Evolutionary conservation across 2,888 invertebrate genomes (phyloP), one percentile per base, ranked within the genome.

Genomic region (Torymus auratus): DNA sequence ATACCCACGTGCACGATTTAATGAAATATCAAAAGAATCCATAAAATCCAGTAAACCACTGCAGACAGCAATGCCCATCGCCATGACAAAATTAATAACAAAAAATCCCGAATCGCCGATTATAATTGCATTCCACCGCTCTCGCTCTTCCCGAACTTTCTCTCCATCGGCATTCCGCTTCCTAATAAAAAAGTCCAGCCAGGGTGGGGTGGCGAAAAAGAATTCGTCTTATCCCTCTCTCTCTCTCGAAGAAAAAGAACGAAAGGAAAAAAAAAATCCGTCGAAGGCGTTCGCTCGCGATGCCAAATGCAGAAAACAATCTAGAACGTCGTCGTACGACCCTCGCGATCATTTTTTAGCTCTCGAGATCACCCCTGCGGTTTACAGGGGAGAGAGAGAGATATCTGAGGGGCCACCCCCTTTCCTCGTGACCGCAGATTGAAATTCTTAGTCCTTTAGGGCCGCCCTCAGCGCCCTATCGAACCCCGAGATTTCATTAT

Each of bases 351-450:
- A 88, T 89, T 89, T 89, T 89, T 89, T 89, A 89, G 87, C 85
- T 86, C 72, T 72, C 58, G 74, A 74, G 28, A 41, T 41, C 41
- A 41, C 41, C 41, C 41, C 41, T 41, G 41, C 7, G 41, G 41
- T 41, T 41, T 41, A 41, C 41, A 41, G 41, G 2, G 52, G 41
- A 41, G 41, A 41, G 41, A n/a, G 82, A 83, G 84, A 84, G 85
- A 41, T 86, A 85, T 85, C 82, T 82, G 83, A 55, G 53, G 52
- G n/a, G 52, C 67, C 71, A 78, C 80, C 80, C 84, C 84, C 86
- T 85, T 86, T 85, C 87, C 86, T 87, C 84, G 86, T 88, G 88
- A 89, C 90, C 91, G 87, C 91, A 90, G 89, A 91, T 91, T 91
- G 90, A 91, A 91, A 91, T 91, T 91, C 91, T 89, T 89, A 87